A percentile compares a stretch with the other conserved stretches of the same genome.
These are phyloP conservation scores for Paedocypris sp. DNA, from an alignment of 2,113 vertebrate genomes.

Conservation along the genomic window DNA sequence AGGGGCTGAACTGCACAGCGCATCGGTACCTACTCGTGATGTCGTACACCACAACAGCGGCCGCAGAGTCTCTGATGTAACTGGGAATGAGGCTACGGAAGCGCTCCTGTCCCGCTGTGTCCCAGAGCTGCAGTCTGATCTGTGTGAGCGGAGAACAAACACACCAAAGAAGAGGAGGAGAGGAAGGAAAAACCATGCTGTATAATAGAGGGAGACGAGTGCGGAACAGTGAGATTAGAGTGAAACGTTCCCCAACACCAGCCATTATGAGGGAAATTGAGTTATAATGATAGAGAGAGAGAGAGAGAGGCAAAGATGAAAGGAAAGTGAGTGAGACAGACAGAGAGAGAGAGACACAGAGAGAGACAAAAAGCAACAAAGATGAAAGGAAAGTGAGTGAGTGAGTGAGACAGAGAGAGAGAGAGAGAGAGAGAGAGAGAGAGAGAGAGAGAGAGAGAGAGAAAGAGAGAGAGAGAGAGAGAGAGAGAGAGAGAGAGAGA, in stretches of 20 bases:
- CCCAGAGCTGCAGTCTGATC: slow-evolving; percentile 98
- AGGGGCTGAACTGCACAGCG: slow-evolving; percentile 25
- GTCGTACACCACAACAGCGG: slow-evolving; percentile 97
- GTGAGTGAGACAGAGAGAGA: background rate
- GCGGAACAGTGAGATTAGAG: slow-evolving; percentile 29
- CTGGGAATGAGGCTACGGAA: slow-evolving; percentile 99
- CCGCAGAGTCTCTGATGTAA: slow-evolving; percentile 97
- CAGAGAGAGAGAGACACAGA: background rate
- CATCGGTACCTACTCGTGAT: slow-evolving; percentile 92
- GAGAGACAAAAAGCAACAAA: no score
- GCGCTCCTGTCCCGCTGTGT: slow-evolving; percentile 95
- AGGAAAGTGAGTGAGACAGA: background rate
- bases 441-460: background rate
- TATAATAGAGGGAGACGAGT: no score
- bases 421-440: background rate
- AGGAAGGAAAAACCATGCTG: slow-evolving; percentile 13
- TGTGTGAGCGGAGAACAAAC: slow-evolving; percentile 57
- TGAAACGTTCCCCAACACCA: background rate
- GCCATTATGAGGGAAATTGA: background rate
- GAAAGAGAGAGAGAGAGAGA: background rate
- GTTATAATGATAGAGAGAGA: background rate
- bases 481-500: background rate
- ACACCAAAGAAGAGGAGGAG: slow-evolving; percentile 21
- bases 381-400: no score
- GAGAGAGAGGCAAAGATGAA: background rate